phyloP scores from a whole-genome alignment of 2,113 vertebrate species.

The Apaloderma vittatum region DNA sequence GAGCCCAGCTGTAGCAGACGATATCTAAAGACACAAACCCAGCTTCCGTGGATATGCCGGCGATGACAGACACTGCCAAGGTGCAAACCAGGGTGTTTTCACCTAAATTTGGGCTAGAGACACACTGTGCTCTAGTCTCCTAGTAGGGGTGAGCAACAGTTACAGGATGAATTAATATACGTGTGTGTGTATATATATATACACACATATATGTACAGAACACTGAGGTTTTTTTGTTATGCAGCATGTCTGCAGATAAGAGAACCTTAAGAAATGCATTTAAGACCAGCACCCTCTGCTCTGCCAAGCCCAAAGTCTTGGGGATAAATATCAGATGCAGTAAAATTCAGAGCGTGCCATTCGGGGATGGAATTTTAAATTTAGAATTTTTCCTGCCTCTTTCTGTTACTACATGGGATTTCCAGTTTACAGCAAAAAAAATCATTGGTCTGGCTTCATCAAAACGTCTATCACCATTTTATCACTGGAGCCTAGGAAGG shows the following conservation, averaged over 20 bases:
- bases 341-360: background rate
- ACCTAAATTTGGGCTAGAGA: background rate
- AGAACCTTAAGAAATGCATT: background rate
- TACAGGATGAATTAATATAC: background rate
- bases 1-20: background rate
- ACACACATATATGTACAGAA: background rate
- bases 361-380: background rate
- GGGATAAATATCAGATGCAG: background rate
- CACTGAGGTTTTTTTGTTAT: background rate
- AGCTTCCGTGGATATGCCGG: fast-evolving
- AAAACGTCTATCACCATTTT: background rate
- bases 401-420: background rate
- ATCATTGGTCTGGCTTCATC: background rate
- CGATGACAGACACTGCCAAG: background rate
- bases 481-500: background rate
- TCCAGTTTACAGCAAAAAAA: background rate
- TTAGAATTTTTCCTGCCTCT: background rate
- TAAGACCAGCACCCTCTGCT: background rate
- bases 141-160: background rate
- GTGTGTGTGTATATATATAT: background rate
- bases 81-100: background rate
- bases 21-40: background rate
- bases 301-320: background rate
- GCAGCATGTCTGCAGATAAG: background rate
- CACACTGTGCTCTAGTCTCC: background rate